Percentiles rank a stretch among this genome's conserved stretches.
These are phyloP conservation scores for Yponomeuta evonymella DNA, from an alignment of 2,888 invertebrate species.

Conservation along the genomic window DNA sequence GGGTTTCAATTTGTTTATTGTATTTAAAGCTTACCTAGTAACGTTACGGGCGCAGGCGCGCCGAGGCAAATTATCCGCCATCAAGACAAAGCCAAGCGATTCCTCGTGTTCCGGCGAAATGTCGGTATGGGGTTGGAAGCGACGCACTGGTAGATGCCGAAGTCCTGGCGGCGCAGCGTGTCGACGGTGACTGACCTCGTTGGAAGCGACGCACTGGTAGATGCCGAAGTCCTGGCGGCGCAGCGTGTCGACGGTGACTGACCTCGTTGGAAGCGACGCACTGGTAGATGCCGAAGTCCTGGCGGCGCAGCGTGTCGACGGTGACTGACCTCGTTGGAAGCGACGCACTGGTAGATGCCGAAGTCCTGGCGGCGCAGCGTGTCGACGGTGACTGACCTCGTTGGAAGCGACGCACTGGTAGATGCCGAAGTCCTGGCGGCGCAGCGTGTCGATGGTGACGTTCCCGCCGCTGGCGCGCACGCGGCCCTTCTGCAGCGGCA, in stretches of 20 bases:
- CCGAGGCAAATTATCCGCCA: no score
- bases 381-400: no score
- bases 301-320: constrained; percentile 83
- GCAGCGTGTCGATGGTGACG: constrained; percentile 90
- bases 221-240: constrained; percentile 93
- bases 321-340: constrained; percentile 55
- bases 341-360: no score
- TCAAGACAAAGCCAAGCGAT: no score
- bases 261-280: constrained; percentile 95
- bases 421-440: no score
- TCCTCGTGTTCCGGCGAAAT: no score
- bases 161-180: constrained; percentile 84
- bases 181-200: constrained; percentile 89
- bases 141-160: constrained; percentile 96
- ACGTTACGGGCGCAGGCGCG: no score
- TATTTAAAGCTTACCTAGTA: no score
- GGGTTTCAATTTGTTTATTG: no score
- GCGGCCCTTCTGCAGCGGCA: constrained; percentile 86
- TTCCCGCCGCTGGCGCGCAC: constrained; percentile 90
- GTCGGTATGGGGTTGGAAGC: constrained; percentile 79
- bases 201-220: constrained; percentile 96
- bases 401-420: no score
- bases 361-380: no score
- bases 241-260: constrained; percentile 81
- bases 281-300: constrained; percentile 96